Base-by-base conservation (phyloP, 2,797 vertebrate genomes). In the Lophura swinhoii region DNA sequence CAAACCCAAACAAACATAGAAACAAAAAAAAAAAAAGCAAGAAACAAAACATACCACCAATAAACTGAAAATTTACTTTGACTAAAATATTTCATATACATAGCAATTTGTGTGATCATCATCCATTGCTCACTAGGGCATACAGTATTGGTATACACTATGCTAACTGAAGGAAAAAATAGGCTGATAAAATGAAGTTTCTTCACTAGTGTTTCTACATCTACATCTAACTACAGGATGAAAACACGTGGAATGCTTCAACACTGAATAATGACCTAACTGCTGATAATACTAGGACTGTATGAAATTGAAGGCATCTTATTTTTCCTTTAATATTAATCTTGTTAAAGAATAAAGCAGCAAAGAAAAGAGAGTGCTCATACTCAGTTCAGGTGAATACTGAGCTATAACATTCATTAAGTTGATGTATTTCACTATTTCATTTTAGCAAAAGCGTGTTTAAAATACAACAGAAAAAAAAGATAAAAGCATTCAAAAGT, bases 401-500 rank as follows among this genome's bases (percentile, higher is more conserved):
- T 70, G 46, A 85, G 43, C 29, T 89, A 24, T 28, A 72, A 67
- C 14, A 64, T 56, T 74, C 80, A 58, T 24, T 66, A 78, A 31
- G 7, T 6, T 84, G 63, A 69, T 90, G 56, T 2, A 51, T 55
- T 83, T 83, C 8, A 58, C 28, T 70, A 67, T 59, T 90, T 37
- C n/a, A 79, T 82, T 91, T 77, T 70, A 84, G 37, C 22, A 88
- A 76, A 88, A 76, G 13, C 11, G 63, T 90, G 39, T 46, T 88
- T 59, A 86, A 91, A 91, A 84, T 53, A 78, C 46, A 90, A 55
- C 31, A 29, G 12, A n/a, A 91, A 86, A 90, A 90, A 87, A 87
- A 48, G 20, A 59, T 8, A 77, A 74, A 76, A 69, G 18, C 39
- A 78, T 75, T 81, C 55, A 39, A 81, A 80, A 90, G 3, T 29